Evolutionary conservation across 2,797 vertebrate genomes (phyloP).

Genomic region (Gorsachius magnificus): DNA sequence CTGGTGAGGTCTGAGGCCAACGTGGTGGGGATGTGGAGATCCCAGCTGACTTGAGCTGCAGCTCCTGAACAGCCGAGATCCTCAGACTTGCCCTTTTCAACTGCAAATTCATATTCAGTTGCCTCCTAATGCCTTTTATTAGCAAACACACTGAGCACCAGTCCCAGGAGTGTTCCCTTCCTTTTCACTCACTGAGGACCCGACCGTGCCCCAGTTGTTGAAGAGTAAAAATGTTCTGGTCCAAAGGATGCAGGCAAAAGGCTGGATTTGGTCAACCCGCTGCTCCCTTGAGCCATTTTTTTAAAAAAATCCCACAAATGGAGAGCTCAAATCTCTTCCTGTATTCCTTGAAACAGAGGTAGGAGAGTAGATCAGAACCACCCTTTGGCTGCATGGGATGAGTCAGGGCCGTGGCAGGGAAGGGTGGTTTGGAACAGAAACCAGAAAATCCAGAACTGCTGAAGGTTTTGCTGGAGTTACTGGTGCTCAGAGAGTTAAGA

Average conservation of each 20-base stretch:
- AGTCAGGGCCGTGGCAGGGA: neutral
- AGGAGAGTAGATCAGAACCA: neutral
- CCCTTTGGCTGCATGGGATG: neutral
- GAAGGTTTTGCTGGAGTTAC: neutral
- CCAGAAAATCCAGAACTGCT: neutral
- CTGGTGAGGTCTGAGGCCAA: neutral
- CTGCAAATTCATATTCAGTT: neutral
- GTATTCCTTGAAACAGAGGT: neutral
- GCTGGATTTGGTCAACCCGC: neutral
- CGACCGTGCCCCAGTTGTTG: neutral
- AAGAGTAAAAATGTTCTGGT: neutral
- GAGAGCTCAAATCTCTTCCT: neutral
- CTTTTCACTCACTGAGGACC: neutral
- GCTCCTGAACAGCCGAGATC: neutral
- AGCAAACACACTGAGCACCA: rapidly evolving
- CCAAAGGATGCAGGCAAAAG: neutral
- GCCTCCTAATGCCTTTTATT: neutral
- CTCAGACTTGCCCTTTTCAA: neutral
- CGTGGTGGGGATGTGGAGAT: rapidly evolving
- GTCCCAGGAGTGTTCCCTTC: neutral
- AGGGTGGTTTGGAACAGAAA: neutral
- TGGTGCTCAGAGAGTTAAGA: neutral
- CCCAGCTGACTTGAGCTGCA: neutral
- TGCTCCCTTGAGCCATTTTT: neutral
- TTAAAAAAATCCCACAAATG: neutral